Conservation (phyloP, 2,888 invertebrate species). For the Eilema griseolum region DNA sequence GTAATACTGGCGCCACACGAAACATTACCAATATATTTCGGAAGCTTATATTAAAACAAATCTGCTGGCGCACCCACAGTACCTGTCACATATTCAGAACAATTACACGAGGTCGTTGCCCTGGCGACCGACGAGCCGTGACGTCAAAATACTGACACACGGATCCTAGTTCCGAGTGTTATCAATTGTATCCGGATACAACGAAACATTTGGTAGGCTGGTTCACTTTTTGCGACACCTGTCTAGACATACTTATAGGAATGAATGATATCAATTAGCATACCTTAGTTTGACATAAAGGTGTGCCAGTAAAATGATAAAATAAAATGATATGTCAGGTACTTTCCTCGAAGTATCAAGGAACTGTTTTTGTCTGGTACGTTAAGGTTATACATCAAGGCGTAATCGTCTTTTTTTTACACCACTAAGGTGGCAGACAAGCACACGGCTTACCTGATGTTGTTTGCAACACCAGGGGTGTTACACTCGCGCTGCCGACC, state of each 20-base stretch:
- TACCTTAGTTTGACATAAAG: conserved; percentile 9
- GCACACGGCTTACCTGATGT: too few relatives aligned
- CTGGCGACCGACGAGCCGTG: conserved; percentile 63
- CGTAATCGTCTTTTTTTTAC: fast-evolving
- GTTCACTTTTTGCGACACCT: conserved; percentile 15
- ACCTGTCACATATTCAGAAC: conserved; percentile 80
- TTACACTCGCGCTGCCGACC: too few relatives aligned
- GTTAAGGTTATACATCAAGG: neutral
- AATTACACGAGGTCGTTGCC: conserved; percentile 73
- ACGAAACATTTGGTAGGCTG: conserved; percentile 14
- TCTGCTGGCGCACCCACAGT: conserved; percentile 49
- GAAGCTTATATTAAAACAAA: conserved; percentile 38
- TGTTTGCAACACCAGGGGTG: too few relatives aligned
- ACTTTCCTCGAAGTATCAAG: neutral
- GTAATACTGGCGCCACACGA: conserved; percentile 31
- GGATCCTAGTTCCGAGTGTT: conserved; percentile 45
- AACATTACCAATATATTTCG: conserved; percentile 22
- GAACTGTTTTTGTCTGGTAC: neutral
- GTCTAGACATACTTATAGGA: neutral
- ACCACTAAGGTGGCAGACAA: too few relatives aligned
- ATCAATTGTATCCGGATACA: conserved; percentile 34
- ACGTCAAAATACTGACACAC: conserved; percentile 69
- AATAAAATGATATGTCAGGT: neutral
- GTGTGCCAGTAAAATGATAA: neutral
- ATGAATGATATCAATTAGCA: conserved; percentile 14